phyloP scores from a whole-genome alignment of 2,888 invertebrate species.

The Bembecia ichneumoniformis region DNA sequence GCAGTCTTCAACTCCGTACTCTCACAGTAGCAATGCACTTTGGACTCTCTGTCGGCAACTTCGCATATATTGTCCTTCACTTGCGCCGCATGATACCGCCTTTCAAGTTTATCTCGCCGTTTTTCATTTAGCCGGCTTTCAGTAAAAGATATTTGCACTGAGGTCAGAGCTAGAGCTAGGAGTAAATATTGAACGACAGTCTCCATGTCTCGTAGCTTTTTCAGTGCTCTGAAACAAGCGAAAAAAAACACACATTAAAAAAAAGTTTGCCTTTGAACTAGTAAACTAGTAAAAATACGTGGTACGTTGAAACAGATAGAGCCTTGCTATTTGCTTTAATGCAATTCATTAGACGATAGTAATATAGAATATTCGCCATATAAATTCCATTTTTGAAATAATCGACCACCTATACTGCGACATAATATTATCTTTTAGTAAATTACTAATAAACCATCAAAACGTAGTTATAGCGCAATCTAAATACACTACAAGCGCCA shows the following conservation, averaged over 20 bases:
- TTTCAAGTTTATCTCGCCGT: slow-evolving; percentile 65
- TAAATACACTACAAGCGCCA: too few species aligned
- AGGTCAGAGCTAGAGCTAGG: slow-evolving; percentile 63
- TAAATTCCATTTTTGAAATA: too few species aligned
- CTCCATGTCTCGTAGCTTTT: slow-evolving; percentile 40
- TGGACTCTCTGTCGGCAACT: slow-evolving; percentile 65
- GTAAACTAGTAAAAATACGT: background rate
- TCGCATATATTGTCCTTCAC: slow-evolving; percentile 72
- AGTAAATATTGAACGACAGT: slow-evolving; percentile 66
- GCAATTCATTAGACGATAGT: too few species aligned
- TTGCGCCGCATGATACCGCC: slow-evolving; percentile 48
- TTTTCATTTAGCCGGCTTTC: slow-evolving; percentile 69
- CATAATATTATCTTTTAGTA: too few species aligned
- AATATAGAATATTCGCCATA: too few species aligned
- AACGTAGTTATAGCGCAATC: too few species aligned
- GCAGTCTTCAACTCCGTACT: slow-evolving; percentile 69
- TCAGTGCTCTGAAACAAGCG: slow-evolving; percentile 51
- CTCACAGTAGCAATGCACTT: slow-evolving; percentile 79
- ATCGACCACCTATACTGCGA: too few species aligned
- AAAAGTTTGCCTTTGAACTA: slow-evolving; percentile 12
- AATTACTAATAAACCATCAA: too few species aligned
- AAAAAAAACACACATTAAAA: slow-evolving; percentile 23
- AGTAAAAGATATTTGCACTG: slow-evolving; percentile 67
- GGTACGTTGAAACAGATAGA: too few species aligned
- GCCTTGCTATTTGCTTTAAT: too few species aligned